Conservation (phyloP, 2,113 vertebrate species). For the Promerops cafer region DNA sequence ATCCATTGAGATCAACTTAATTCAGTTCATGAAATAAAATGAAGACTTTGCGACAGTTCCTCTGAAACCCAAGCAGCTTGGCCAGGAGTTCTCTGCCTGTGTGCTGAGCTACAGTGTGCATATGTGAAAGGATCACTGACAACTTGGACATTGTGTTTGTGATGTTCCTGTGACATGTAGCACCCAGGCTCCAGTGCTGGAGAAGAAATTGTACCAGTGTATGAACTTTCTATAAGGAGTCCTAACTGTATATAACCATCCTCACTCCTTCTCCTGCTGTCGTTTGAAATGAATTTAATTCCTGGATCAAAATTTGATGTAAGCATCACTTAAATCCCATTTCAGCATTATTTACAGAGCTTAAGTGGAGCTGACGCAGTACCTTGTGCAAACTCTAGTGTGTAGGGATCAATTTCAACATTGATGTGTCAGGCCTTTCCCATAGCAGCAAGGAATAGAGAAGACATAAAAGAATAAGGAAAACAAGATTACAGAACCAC, state of each 20-base stretch:
- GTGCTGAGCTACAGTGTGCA: background rate
- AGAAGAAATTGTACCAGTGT: background rate
- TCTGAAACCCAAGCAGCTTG: background rate
- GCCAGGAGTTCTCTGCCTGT: background rate
- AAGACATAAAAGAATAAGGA: background rate
- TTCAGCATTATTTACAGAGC: background rate
- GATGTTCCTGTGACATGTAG: background rate
- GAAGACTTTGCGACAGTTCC: background rate
- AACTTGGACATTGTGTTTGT: background rate
- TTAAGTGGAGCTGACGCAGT: background rate
- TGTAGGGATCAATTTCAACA: background rate
- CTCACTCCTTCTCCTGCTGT: background rate
- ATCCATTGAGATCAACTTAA: background rate
- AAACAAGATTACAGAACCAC: background rate
- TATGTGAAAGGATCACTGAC: background rate
- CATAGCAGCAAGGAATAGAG: background rate
- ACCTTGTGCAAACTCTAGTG: background rate
- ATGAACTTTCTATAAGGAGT: background rate
- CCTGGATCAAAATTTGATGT: background rate
- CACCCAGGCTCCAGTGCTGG: background rate
- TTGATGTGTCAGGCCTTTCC: background rate
- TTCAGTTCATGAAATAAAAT: background rate
- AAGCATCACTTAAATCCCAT: background rate
- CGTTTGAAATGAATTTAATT: background rate
- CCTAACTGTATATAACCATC: background rate